These are phyloP conservation scores for Leptoteleia sp. DNA, from an alignment of 1,140 invertebrate genomes.

Conservation along the genomic window DNA sequence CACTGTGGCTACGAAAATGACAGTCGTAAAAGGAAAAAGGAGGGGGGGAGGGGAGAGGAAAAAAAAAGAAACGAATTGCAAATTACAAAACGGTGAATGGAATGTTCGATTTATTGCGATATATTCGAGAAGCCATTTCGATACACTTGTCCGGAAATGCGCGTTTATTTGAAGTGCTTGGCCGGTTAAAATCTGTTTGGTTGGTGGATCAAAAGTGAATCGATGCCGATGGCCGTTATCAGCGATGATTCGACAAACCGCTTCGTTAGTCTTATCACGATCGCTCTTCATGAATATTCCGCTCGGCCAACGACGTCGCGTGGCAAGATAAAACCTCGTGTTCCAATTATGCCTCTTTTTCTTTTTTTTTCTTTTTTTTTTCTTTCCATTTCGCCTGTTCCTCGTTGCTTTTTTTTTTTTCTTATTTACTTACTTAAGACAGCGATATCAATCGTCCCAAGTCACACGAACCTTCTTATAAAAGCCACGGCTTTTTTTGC, in stretches of 20 bases:
- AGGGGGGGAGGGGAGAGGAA: too few relatives aligned
- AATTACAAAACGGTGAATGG: constrained; percentile 63
- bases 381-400: constrained; percentile 19
- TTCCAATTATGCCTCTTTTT: constrained; percentile 58
- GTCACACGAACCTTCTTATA: constrained; percentile 18
- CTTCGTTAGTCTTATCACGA: constrained; percentile 68
- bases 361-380: too few relatives aligned
- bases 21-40: constrained; percentile 23
- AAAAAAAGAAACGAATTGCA: constrained; percentile 32
- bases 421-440: constrained; percentile 36
- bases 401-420: constrained; percentile 25
- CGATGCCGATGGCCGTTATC: constrained; percentile 59
- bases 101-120: constrained; percentile 58
- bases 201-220: constrained; percentile 55
- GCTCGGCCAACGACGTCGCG: constrained; percentile 56
- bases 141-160: constrained; percentile 49
- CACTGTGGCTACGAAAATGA: constrained; percentile 59
- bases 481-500: constrained; percentile 13
- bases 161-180: constrained; percentile 53
- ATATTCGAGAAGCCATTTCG: constrained; percentile 34
- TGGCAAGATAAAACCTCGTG: constrained; percentile 64
- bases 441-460: constrained; percentile 36
- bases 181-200: too few relatives aligned
- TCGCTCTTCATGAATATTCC: constrained; percentile 65
- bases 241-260: constrained; percentile 62